A percentile compares a stretch with the other conserved stretches of the same genome.
These are phyloP conservation scores for Andrena camellia DNA, from an alignment of 2,888 invertebrate genomes.

Conservation along the genomic window DNA sequence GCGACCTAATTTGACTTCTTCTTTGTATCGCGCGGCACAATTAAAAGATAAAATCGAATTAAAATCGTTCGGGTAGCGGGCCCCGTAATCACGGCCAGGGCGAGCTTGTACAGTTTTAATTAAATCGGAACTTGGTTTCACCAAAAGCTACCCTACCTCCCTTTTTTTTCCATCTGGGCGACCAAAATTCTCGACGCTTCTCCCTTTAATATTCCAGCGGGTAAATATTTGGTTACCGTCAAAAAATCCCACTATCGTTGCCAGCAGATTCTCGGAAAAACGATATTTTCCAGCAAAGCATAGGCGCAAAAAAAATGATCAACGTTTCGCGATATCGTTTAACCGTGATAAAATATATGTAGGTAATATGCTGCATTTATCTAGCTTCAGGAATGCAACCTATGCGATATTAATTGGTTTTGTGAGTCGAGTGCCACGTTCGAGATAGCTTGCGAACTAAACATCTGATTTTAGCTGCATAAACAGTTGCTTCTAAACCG, in stretches of 20 bases:
- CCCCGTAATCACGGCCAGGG: constrained; percentile 6
- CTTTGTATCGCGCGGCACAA: constrained; percentile 26
- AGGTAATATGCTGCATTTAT: constrained; percentile 13
- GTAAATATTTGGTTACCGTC: neutral
- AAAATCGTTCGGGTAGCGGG: constrained; percentile 31
- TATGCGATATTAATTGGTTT: constrained; percentile 59
- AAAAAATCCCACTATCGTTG: neutral
- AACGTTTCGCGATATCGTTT: neutral
- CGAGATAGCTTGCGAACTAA: constrained; percentile 40
- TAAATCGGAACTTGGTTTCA: constrained; percentile 25
- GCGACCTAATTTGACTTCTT: constrained; percentile 17
- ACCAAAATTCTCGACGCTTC: neutral
- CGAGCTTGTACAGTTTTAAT: constrained; percentile 21
- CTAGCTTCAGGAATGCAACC: neutral
- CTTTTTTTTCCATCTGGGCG: neutral
- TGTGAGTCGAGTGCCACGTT: constrained; percentile 47
- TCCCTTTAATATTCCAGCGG: neutral
- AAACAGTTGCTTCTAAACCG: constrained; percentile 54
- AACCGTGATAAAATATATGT: neutral
- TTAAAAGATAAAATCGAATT: constrained; percentile 55
- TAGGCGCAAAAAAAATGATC: neutral
- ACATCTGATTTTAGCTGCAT: constrained; percentile 62
- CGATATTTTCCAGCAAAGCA: neutral
- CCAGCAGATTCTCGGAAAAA: neutral
- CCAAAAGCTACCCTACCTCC: constrained; percentile 1